phyloP scores from a whole-genome alignment of 2,797 vertebrate species.

The Pogoniulus pusillus region DNA sequence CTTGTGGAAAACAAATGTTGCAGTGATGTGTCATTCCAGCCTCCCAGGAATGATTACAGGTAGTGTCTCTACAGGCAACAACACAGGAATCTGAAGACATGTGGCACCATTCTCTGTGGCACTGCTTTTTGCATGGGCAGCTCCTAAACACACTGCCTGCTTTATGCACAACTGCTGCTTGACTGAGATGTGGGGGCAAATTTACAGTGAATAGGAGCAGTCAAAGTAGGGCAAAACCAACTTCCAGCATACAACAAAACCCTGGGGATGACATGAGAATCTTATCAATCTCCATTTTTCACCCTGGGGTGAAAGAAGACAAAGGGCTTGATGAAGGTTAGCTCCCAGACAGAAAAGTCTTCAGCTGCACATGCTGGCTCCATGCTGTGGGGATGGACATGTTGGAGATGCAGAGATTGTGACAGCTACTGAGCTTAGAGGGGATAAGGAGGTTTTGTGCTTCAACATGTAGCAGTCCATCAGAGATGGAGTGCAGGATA shows the following conservation, averaged over 20 bases:
- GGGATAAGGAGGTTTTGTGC: neutral
- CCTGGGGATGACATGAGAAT: neutral
- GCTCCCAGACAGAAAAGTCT: neutral
- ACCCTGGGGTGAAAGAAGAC: neutral
- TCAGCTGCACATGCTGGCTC: fast-evolving
- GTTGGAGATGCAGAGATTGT: neutral
- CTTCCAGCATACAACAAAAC: neutral
- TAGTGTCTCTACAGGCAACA: neutral
- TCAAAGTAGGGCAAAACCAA: neutral
- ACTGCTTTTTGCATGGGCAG: neutral
- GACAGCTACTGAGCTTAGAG: neutral
- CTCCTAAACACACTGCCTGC: neutral
- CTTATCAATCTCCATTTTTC: neutral
- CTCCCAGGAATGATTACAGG: neutral
- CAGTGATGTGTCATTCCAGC: neutral
- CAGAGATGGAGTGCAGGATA: neutral
- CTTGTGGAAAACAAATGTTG: neutral
- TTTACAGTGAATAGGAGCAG: neutral
- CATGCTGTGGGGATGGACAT: neutral
- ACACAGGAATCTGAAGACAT: neutral
- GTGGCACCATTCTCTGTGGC: neutral
- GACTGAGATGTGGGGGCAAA: neutral
- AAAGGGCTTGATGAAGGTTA: neutral
- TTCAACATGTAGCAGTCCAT: neutral
- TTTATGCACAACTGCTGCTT: neutral